These are phyloP conservation scores for Halcyon leucocephala DNA, from an alignment of 2,797 vertebrate species.

Conservation along the genomic window DNA sequence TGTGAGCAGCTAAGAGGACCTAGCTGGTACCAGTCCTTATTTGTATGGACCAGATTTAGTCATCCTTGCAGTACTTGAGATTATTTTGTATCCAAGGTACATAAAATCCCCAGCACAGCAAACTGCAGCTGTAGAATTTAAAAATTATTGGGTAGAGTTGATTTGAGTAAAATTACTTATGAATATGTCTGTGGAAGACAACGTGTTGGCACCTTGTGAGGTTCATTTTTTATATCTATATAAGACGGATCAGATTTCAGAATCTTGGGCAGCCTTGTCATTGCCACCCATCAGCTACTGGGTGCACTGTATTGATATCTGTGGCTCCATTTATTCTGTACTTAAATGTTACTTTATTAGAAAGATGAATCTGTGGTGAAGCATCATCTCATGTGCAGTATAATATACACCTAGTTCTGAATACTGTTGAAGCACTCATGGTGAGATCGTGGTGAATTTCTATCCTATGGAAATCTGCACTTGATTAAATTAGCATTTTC, in stretches of 20 bases:
- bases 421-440: neutral
- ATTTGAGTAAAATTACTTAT: neutral
- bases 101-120: neutral
- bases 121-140: neutral
- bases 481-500: constrained; percentile 64
- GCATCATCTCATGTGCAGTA: neutral
- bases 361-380: neutral
- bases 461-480: neutral
- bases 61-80: neutral
- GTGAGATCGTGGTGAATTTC: neutral
- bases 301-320: neutral
- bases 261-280: neutral
- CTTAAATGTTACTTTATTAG: neutral
- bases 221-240: neutral
- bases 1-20: neutral
- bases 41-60: neutral
- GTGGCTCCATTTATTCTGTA: neutral
- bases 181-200: neutral
- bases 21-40: neutral
- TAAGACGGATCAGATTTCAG: neutral
- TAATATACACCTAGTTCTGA: neutral
- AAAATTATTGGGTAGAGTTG: neutral
- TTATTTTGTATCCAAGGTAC: neutral
- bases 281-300: neutral
- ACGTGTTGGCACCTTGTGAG: neutral